Evolutionary conservation across 1,140 invertebrate species (phyloP), one percentile per base, ranked within the genome.

Genomic region (Choristoneura fumiferana): DNA sequence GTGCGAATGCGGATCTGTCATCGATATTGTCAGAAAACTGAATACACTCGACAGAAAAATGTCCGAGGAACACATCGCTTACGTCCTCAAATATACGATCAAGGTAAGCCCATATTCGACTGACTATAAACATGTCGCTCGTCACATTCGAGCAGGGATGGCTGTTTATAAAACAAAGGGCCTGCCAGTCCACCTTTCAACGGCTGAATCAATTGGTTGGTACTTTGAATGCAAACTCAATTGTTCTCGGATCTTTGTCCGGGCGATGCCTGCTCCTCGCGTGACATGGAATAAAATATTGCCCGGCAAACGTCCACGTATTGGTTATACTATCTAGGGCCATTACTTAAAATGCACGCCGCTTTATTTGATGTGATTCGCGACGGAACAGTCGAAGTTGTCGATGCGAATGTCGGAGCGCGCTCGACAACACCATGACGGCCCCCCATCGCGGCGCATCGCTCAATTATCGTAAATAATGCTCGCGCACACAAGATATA

Each of bases 31-130:
- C 9, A 92, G 92, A 66, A 93, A 92, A 60, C 83, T 97, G 40
- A 76, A 93, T 9, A 89, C 91, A 17, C 84, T 91, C 57, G 93
- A 94, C 74, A 93, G 93, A 78, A 92, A 93, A 84, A 93, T 97
- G 92, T 91, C 91, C 34, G 96, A 98, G 81, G 93, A 95, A 75
- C 94, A 98, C 72, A 96, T 98, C 61, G 95, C 94, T 52, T 96
- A 94, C 81, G 95, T 98, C 67, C 90, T 98, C 49, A 94, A 93
- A 75, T 96, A 97, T 92, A 93, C 93, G 66, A 94, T 96, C 62
- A 95, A 95, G 91, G 94, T 95, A 91, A 90, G 83, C 66, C 85
- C 82, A 83, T 84, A 85, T 86, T 76, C 70, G 81, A 84, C 74
- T 76, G 78, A 84, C 84, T 85, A 89, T 89, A 89, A 89, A 89